Base-by-base conservation (phyloP, 2,888 invertebrate genomes). In the Zhuqinia jingwanae region DNA sequence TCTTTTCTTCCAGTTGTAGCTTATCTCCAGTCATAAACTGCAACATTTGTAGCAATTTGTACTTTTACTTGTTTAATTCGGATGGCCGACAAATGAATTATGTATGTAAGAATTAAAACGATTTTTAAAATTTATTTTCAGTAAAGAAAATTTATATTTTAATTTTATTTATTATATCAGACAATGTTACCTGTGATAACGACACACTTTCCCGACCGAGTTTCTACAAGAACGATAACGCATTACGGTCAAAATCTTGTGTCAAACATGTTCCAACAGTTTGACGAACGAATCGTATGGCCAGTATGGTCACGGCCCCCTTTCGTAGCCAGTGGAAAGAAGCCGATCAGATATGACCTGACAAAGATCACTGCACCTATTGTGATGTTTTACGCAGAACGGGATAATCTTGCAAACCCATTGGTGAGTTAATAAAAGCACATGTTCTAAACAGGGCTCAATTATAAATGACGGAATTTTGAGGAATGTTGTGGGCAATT, bases 41-140 rank as follows among this genome's bases (percentile, higher is more conserved):
- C 45, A 30, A 65, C 11, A 45, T 84, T 45, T 84, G 84, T 56
- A 77, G 56, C 13, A 84, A 84, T 56, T 3, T 84, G 2, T 84
- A 84, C 17, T 84, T 77, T 15, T 42, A 50, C 17, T 42, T 84
- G 15, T 83, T 83, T 25, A 83, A 83, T 65, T 83, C 83, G 75
- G 83, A 83, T 53, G 83, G 83, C 6, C 42, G 20, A 6, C 79
- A 79, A 65, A 79, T 65, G 65, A 79, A 79, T 50, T 65, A 79
- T 47, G 79, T 79, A 47, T n/a, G 79, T 22, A 6, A 25, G 13
- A 50, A 50, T 50, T 50, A 50, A 36, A 3, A 15, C 36, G 17
- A n/a, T 47, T 70, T 13, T 17, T 22, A 11, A 50, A 75, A 50
- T 50, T 13, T 73, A 65, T 17, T 22, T 56, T 27, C 10, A 27